phyloP scores from a whole-genome alignment of 2,113 vertebrate species.

The Microcebus ravelobensis region DNA sequence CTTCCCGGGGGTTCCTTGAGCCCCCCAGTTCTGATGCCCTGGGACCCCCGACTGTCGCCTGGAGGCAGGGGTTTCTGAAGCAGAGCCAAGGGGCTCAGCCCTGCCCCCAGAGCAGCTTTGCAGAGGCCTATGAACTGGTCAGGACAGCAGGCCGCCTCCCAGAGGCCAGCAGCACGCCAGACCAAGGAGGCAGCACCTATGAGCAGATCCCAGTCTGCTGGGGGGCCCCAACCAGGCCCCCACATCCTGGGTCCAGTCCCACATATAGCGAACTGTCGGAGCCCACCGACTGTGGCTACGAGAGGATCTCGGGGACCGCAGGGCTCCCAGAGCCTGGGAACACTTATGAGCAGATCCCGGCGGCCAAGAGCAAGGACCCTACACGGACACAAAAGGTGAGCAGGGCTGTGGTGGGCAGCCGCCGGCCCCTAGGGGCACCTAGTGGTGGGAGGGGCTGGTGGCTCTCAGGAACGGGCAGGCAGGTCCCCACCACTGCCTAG shows the following conservation, averaged over 20 bases:
- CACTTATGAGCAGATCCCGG: conserved; percentile 60
- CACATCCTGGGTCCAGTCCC: not conserved
- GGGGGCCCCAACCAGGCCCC: not conserved
- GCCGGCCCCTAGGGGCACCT: not conserved
- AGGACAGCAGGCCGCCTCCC: not conserved
- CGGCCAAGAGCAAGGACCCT: conserved; percentile 48
- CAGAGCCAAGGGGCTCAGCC: not conserved
- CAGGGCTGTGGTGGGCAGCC: fast-evolving
- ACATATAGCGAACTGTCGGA: not conserved
- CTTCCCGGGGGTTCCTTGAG: not conserved
- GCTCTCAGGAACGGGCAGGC: fast-evolving
- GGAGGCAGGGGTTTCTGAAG: conserved; percentile 17
- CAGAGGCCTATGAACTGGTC: not conserved
- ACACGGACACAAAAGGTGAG: conserved; percentile 74
- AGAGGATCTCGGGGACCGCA: conserved; percentile 14
- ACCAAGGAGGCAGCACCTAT: conserved; percentile 50
- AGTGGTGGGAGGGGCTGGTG: not conserved
- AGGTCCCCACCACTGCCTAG: not conserved
- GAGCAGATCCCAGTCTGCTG: conserved; percentile 78
- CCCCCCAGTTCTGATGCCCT: not conserved
- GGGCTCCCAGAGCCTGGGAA: not conserved
- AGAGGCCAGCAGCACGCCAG: not conserved
- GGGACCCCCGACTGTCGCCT: not conserved
- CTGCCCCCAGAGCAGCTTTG: not conserved
- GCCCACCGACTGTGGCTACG: conserved; percentile 46